Percentiles rank a stretch among this genome's conserved stretches.
phyloP scores from a whole-genome alignment of 1,140 invertebrate genomes.

The Chrysopa pallens region DNA sequence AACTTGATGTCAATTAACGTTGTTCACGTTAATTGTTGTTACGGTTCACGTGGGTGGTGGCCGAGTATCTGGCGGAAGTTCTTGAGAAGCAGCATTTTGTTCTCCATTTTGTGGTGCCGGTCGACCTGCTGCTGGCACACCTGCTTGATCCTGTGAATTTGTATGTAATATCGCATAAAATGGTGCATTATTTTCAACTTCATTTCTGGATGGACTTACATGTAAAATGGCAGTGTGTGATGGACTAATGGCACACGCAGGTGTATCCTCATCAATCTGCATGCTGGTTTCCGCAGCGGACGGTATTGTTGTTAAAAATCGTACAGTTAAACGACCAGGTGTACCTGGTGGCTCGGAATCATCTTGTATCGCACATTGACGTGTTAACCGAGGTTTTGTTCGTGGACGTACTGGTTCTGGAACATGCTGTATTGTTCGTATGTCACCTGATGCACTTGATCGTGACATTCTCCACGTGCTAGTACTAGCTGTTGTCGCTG shows the following conservation, averaged over 20 bases:
- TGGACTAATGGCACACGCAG: slow-evolving; percentile 1
- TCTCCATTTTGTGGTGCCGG: not conserved
- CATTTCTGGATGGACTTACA: slow-evolving; percentile 1
- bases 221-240: slow-evolving; percentile 4
- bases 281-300: slow-evolving; percentile 64
- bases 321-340: slow-evolving; percentile 39
- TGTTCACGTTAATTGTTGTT: too few relatives aligned
- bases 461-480: slow-evolving; percentile 68
- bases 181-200: slow-evolving; percentile 3
- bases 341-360: slow-evolving; percentile 42
- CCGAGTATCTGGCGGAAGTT: too few relatives aligned
- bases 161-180: slow-evolving; percentile 9
- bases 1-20: too few relatives aligned
- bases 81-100: too few relatives aligned
- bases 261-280: slow-evolving; percentile 38
- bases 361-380: slow-evolving; percentile 55
- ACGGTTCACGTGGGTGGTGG: too few relatives aligned
- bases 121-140: slow-evolving; percentile 5
- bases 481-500: slow-evolving; percentile 66
- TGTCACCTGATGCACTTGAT: slow-evolving; percentile 45
- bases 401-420: slow-evolving; percentile 15
- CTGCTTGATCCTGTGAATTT: slow-evolving; percentile 2
- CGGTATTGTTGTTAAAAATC: slow-evolving; percentile 59
- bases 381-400: slow-evolving; percentile 47
- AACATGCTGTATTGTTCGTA: slow-evolving; percentile 8